Base-by-base conservation (phyloP, 2,797 vertebrate species). In the Ataeniobius toweri region DNA sequence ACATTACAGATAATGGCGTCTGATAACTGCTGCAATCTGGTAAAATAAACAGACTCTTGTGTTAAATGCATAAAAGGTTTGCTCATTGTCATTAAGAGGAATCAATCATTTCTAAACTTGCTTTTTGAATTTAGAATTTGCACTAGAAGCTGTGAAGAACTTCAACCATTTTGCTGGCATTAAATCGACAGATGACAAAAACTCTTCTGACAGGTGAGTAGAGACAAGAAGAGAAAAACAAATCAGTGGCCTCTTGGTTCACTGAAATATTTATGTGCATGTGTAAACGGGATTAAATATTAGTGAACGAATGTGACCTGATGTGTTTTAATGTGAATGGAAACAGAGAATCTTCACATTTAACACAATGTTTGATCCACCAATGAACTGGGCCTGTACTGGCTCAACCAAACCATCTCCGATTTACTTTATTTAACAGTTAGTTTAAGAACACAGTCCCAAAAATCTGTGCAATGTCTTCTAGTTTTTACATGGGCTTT, bases 181-280 rank as follows among this genome's bases (percentile, higher is more conserved):
- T 44, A 48, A 67, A 73, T 1, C 1, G 6, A 46, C 51, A 68
- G 63, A 76, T 46, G 55, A 85, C 71, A 44, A 68, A 73, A 55
- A 76, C 65, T 36, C 53, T 70, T 72, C 26, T 75, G 50, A 59
- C 7, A 78, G 56, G 1, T 28, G 53, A 67, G 67, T 18, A 61
- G 61, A 81, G 7, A 39, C 31, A 10, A 41, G 63, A 80, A 41
- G 73, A 61, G 31, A 50, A 28, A 70, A 79, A 81, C 70, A 71
- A 59, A 53, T 70, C 9, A 39, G 53, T 74, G 77, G 85, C 82
- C 75, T 80, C 73, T 69, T 80, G 63, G 50, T 82, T 50, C 67
- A 26, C 88, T 91, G 44, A 92, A 93, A 90, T 83, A 92, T 91
- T 92, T 24, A 91, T 92, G 79, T 82, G 78, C 80, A 81, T 85